A percentile compares a stretch with the other conserved stretches of the same genome.
phyloP scores from a whole-genome alignment of 1,140 invertebrate genomes.

The Armadillidium nasatum region DNA sequence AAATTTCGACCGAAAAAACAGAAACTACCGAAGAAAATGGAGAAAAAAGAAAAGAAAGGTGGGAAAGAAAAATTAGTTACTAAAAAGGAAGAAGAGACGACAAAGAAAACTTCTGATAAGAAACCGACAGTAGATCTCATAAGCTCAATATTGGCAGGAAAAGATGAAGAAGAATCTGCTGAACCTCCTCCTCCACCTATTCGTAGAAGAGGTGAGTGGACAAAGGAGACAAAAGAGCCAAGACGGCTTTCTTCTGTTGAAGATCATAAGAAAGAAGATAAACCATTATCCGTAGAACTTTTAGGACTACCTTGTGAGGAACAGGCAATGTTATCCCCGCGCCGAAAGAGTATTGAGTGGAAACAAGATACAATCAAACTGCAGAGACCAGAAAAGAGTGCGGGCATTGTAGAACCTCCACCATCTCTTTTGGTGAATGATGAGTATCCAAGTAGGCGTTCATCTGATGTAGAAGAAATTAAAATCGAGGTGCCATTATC shows the following conservation, averaged over 20 bases:
- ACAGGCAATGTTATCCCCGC: too few relatives aligned
- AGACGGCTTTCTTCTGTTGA: too few relatives aligned
- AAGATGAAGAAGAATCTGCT: not conserved
- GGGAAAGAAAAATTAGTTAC: constrained; percentile 18
- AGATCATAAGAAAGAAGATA: too few relatives aligned
- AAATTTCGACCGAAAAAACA: not conserved
- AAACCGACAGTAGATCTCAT: not conserved
- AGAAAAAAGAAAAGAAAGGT: not conserved
- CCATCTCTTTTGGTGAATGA: too few relatives aligned
- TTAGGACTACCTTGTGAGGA: too few relatives aligned
- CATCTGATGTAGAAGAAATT: too few relatives aligned
- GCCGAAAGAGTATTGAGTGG: not conserved
- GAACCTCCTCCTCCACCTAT: not conserved
- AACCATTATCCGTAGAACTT: too few relatives aligned
- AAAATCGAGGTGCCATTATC: too few relatives aligned
- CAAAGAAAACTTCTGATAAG: constrained; percentile 19
- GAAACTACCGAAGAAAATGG: constrained; percentile 10
- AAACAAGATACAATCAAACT: not conserved
- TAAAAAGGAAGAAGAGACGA: constrained; percentile 16
- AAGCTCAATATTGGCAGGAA: not conserved
- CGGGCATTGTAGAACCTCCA: too few relatives aligned
- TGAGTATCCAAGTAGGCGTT: too few relatives aligned
- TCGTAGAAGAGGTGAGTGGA: not conserved
- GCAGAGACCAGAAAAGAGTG: too few relatives aligned
- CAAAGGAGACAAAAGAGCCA: not conserved